Evolutionary conservation across 2,797 vertebrate genomes (phyloP), one percentile per base, ranked within the genome.

Genomic region (Peromyscus attwateri): DNA sequence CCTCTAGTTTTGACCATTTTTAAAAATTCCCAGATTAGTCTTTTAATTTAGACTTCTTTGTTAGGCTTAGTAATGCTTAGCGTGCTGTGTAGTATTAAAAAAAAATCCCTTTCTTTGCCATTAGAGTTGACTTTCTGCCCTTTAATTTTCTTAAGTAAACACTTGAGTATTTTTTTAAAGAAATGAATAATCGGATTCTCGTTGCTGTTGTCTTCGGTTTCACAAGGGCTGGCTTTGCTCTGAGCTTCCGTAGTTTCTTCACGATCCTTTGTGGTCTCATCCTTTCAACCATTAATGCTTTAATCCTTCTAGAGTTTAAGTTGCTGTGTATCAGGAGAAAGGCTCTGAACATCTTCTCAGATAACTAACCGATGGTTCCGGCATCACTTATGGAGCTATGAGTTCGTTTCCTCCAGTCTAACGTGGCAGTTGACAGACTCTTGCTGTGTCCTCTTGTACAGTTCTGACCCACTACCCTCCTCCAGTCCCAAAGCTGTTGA

Each of bases 201-300:
- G 12, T 82, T 88, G 49, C 49, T 85, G 76, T n/a, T 96, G 27
- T 71, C 64, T 60, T 87, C 84, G 64, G 21, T 60, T 87, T 87
- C 83, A 79, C 62, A 90, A 89, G 60, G 37, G 3, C 87, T n/a
- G 76, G 25, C 17, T 94, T 25, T 66, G 43, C 81, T 90, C n/a
- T 37, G 87, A 68, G 34, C 17, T 79, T 77, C 92, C 94, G 43
- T 68, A 71, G 93, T 94, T 94, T 87, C 49, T 96, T 64, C 13
- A 84, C 52, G 46, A 19, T 62, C 25, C 79, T 96, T 91, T 82
- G 34, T 83, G 66, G 14, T 88, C 73, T 94, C 25, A 77, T 92
- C 60, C 77, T 92, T 79, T 92, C 92, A 40, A 83, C 57, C 64
- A 85, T 92, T 93, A 91, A 23, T 87, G 46, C 40, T 73, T 89